Conservation (phyloP, 1,140 invertebrate genomes). For the Eriocheir sinensis region DNA sequence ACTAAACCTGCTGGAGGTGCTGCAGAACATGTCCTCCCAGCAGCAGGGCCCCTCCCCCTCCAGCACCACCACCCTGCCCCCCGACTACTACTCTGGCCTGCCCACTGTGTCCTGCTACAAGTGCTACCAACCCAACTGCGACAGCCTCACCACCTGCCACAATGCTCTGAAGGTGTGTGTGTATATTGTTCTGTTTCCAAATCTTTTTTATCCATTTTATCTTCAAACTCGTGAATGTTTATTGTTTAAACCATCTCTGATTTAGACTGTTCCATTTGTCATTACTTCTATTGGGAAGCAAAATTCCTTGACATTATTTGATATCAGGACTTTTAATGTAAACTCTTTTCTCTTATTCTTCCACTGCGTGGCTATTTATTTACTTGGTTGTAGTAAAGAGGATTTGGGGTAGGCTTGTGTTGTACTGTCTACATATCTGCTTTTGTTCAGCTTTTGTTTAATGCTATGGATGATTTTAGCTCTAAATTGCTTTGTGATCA, state of each 20-base stretch:
- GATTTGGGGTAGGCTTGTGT: neutral
- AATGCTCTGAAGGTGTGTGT: constrained; percentile 60
- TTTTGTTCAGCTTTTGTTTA: too few species aligned
- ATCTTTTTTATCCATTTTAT: neutral
- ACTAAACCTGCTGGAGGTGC: neutral
- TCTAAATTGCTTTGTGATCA: too few species aligned
- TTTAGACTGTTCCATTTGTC: neutral
- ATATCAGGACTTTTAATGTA: neutral
- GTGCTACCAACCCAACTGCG: constrained; percentile 48
- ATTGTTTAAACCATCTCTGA: neutral
- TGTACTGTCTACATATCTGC: too few species aligned
- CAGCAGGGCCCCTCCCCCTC: neutral
- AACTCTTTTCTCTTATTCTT: too few species aligned
- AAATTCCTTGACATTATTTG: neutral
- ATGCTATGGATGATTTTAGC: too few species aligned
- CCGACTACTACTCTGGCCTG: neutral
- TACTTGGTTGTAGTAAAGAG: too few species aligned
- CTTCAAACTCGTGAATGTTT: neutral
- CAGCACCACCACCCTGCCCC: neutral
- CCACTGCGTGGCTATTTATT: too few species aligned
- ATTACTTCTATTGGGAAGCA: neutral
- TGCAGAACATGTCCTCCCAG: neutral
- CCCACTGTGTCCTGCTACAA: constrained; percentile 58
- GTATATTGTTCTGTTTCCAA: neutral
- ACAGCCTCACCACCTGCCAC: constrained; percentile 46